Base-by-base conservation (phyloP, 2,888 invertebrate genomes). In the Drosophila kambysellisi region DNA sequence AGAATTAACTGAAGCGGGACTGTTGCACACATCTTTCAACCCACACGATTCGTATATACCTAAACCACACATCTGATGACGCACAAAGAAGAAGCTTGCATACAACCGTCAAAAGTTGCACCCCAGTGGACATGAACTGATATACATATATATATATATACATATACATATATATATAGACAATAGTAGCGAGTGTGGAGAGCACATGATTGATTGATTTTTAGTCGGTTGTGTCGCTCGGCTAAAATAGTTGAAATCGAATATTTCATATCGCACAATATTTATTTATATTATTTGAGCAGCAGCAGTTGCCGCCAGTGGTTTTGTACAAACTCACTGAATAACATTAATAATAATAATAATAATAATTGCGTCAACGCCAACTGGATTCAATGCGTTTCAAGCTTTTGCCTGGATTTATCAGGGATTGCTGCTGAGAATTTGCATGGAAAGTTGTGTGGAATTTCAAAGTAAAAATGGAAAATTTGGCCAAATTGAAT, bases 401-500 rank as follows among this genome's bases (percentile, higher is more conserved):
- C 57, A 56, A 69, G 53, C 64, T 67, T 63, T 64, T 62, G 6
- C 20, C 30, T 33, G 57, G 7, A 70, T 65, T 74, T 35, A 65
- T 75, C 54, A 29, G 46, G 11, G 29, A 32, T 39, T 17, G 29
- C 39, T 12, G 29, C 46, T 57, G 63, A 63, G 73, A 71, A 81
- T 81, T 86, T 79, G 76, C 70, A 74, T 72, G 56, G 50, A 58
- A 61, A 70, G 59, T 50, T 57, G 41, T 39, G 54, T 46, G 33
- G 9, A 12, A 41, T 30, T 56, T 64, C 53, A 75, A 75, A 81
- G 66, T 70, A 79, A 67, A 75, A 66, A 70, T 70, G 69, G 69
- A 74, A 2, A 63, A 60, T 68, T 81, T 72, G 70, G 73, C 65
- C 69, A 75, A 61, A 65, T 64, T 63, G 62, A 89, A 85, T 85